These are phyloP conservation scores for Calonectris borealis DNA, from an alignment of 2,113 vertebrate species.

Conservation along the genomic window DNA sequence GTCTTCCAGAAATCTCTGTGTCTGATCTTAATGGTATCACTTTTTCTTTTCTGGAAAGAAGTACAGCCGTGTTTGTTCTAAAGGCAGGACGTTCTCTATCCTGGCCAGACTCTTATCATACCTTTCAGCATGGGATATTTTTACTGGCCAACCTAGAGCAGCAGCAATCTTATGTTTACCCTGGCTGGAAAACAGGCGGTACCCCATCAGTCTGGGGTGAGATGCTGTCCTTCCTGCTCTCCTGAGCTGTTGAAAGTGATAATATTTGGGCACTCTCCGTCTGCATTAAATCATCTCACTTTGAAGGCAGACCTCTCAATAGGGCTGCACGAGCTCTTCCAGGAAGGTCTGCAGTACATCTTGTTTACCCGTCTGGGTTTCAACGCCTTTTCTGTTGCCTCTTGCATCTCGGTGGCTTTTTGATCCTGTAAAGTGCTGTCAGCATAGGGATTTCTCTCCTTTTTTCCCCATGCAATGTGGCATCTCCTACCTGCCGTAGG, in stretches of 20 bases:
- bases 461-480: fast-evolving
- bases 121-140: constrained; percentile 42
- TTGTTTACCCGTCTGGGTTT: fast-evolving
- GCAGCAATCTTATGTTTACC: background rate
- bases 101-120: background rate
- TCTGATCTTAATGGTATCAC: background rate
- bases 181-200: background rate
- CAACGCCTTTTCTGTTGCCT: background rate
- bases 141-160: background rate
- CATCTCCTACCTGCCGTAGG: background rate
- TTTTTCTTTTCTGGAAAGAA: constrained; percentile 15
- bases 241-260: background rate
- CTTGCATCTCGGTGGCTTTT: background rate
- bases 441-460: background rate
- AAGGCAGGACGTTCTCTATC: background rate
- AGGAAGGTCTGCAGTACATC: background rate
- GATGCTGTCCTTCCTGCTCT: constrained; percentile 11
- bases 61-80: background rate
- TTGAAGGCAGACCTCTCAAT: background rate
- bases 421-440: background rate
- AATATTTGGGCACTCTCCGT: fast-evolving
- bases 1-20: background rate
- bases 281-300: background rate
- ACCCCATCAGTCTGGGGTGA: background rate
- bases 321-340: background rate